Evolutionary conservation across 2,113 vertebrate species (phyloP), one percentile per base, ranked within the genome.

Genomic region (Rhadina sibilatrix): DNA sequence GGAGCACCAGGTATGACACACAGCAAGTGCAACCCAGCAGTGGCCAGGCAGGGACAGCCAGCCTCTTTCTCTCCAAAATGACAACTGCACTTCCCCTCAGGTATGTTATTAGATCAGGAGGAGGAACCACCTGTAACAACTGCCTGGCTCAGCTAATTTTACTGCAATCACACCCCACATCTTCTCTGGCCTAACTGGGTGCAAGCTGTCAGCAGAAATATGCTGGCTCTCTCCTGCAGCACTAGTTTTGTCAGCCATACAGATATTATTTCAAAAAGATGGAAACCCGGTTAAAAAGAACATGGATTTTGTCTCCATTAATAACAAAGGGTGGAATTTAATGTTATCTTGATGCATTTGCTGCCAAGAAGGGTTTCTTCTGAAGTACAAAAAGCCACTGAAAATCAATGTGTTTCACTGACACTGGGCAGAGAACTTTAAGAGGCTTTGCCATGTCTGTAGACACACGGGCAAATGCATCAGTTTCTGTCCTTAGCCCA

Each of bases 21-120:
- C 19, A 78, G 47, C 0, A 3, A 83, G 16, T 15, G 6, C 19
- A 59, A 18, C 38, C n/a, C 72, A 75, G 37, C 35, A 52, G 74
- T 28, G n/a, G 35, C 44, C 74, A 75, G 38, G 61, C 11, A n/a
- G 53, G 71, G 35, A 59, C 0, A 68, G 31, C 18, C 61, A 79
- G 38, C 30, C 40, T 42, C 42, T n/a, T n/a, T 42, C 46, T 30
- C 23, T 75, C 50, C 59, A 72, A 75, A 79, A 52, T 27, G 10
- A 30, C 4, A 74, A 0, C n/a, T 50, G 38, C 1, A 1, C 19
- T n/a, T 50, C 70, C 13, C 38, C n/a, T 77, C 33, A 31, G 24
- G 21, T 35, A 4, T 46, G 35, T 52, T n/a, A 65, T 54, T 35
- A 42, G 50, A 72, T 30, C n/a, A 77, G 54, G 38, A 61, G 25